These are phyloP conservation scores for Calcarius lapponicus DNA, from an alignment of 2,797 vertebrate species.

Conservation along the genomic window DNA sequence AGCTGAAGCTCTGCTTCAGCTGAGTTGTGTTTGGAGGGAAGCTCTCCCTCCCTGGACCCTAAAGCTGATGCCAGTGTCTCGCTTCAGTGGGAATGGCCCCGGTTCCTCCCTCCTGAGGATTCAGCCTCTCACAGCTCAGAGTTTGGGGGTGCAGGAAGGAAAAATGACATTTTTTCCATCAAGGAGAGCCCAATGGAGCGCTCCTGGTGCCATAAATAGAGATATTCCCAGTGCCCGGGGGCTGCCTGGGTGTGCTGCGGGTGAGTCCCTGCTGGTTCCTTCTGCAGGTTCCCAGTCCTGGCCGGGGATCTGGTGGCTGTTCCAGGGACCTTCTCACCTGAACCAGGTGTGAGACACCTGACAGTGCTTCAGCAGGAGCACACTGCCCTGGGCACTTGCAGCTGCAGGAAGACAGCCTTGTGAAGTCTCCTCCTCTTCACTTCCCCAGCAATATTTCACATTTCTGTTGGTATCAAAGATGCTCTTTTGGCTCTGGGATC, in stretches of 20 bases:
- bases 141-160: not conserved
- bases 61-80: accelerated
- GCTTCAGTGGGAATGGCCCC: not conserved
- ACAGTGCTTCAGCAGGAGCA: accelerated
- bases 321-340: not conserved
- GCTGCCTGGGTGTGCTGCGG: accelerated
- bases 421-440: not conserved
- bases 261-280: not conserved
- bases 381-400: not conserved
- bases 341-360: not conserved
- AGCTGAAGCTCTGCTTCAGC: accelerated
- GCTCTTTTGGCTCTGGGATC: not conserved
- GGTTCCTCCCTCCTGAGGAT: not conserved
- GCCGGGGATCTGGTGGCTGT: accelerated
- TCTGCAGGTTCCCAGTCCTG: accelerated
- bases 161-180: not conserved
- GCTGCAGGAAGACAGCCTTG: not conserved
- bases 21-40: not conserved
- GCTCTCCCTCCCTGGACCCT: not conserved
- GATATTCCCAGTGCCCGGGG: not conserved
- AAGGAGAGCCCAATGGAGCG: not conserved
- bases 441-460: not conserved
- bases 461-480: not conserved
- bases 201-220: not conserved
- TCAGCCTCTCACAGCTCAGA: not conserved